phyloP scores from a whole-genome alignment of 2,113 vertebrate genomes.

The Toxotes jaculatrix region DNA sequence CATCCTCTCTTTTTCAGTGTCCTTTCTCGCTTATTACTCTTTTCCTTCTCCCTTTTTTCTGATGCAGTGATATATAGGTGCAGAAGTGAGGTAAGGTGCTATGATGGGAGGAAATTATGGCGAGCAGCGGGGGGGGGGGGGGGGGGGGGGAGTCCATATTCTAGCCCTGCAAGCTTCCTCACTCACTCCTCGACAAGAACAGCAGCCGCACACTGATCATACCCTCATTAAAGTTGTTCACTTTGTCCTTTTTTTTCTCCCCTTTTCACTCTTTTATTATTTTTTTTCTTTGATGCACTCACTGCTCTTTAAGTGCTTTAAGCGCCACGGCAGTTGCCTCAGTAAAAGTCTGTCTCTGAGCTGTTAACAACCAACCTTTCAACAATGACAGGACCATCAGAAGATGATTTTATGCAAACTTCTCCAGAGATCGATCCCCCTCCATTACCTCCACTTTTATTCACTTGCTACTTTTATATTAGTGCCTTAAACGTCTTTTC shows the following conservation, averaged over 20 bases:
- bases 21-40: not conserved
- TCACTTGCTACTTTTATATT: slow-evolving; percentile 53
- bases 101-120: slow-evolving; percentile 63
- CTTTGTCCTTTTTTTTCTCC: slow-evolving; percentile 41
- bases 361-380: slow-evolving; percentile 68
- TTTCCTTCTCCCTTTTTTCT: not conserved
- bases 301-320: slow-evolving; percentile 63
- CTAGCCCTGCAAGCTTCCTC: slow-evolving; percentile 38
- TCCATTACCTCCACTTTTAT: slow-evolving; percentile 69
- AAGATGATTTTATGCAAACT: slow-evolving; percentile 64
- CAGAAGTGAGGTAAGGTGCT: slow-evolving; percentile 40
- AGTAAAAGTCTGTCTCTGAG: slow-evolving; percentile 55
- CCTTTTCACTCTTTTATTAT: slow-evolving; percentile 39
- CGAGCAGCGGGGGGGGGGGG: slow-evolving; percentile 55
- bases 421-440: slow-evolving; percentile 54
- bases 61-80: slow-evolving; percentile 41
- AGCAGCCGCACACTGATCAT: slow-evolving; percentile 68
- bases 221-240: slow-evolving; percentile 72
- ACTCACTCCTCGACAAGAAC: slow-evolving; percentile 44
- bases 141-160: slow-evolving; percentile 41
- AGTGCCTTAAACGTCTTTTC: slow-evolving; percentile 54
- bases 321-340: slow-evolving; percentile 37
- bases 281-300: slow-evolving; percentile 50
- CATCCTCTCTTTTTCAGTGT: not conserved
- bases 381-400: slow-evolving; percentile 62